Percentiles rank a stretch among this genome's conserved stretches.
These are phyloP conservation scores for Pandion haliaetus DNA, from an alignment of 2,113 vertebrate species.

Conservation along the genomic window DNA sequence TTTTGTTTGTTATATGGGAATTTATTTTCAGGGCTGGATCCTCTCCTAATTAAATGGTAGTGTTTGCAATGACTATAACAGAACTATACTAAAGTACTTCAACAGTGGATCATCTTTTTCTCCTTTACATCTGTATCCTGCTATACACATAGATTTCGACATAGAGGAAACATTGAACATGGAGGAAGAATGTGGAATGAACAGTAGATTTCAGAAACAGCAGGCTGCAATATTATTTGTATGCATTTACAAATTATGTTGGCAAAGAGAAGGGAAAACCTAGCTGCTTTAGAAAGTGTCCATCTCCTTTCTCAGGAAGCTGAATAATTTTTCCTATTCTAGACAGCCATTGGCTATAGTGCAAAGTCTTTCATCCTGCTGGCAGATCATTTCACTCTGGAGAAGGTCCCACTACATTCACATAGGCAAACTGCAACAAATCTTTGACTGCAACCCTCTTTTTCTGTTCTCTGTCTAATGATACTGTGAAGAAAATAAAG, in stretches of 20 bases:
- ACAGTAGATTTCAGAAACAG: neutral
- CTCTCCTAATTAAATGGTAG: neutral
- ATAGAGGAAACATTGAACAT: neutral
- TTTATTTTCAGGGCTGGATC: neutral
- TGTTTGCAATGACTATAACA: neutral
- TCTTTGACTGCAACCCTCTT: neutral
- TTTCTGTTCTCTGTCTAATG: neutral
- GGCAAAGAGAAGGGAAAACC: neutral
- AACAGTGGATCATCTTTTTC: neutral
- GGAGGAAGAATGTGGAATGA: neutral
- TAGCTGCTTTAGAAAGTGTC: neutral
- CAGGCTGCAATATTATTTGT: neutral
- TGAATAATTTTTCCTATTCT: neutral
- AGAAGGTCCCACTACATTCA: neutral
- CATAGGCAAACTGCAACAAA: neutral
- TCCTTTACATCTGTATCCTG: neutral
- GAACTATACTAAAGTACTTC: neutral
- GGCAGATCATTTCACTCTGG: neutral
- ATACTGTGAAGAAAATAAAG: neutral
- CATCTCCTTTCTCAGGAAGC: neutral
- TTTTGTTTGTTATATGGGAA: neutral
- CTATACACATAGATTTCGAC: neutral
- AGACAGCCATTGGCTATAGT: neutral
- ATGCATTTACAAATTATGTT: neutral
- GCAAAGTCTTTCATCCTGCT: neutral